Evolutionary conservation across 2,888 invertebrate species (phyloP).

Genomic region (Cataglyphis altisquamis): DNA sequence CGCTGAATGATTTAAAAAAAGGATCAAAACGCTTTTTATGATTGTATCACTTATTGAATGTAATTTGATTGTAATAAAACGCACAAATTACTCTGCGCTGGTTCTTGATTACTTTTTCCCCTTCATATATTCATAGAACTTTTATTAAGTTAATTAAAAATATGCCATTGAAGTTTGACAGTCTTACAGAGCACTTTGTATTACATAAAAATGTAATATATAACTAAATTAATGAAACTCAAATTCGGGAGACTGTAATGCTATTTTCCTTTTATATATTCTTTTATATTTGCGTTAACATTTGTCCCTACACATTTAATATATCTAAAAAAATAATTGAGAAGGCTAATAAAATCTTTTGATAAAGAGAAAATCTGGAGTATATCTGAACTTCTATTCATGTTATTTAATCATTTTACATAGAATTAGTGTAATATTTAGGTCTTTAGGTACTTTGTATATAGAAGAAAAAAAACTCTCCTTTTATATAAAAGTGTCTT

Average conservation of each 20-base stretch:
- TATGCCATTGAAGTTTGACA: conserved; percentile 11
- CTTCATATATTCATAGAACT: too few relatives aligned
- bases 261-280: not conserved
- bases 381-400: not conserved
- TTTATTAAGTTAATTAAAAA: not conserved
- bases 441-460: not conserved
- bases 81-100: too few relatives aligned
- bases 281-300: not conserved
- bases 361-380: not conserved
- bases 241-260: not conserved
- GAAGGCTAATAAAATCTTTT: conserved; percentile 8
- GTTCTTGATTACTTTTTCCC: too few relatives aligned
- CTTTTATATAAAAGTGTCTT: not conserved
- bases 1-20: too few relatives aligned
- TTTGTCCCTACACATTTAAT: not conserved
- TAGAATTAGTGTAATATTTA: conserved; percentile 20
- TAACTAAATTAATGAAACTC: not conserved
- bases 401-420: conserved; percentile 10
- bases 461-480: not conserved
- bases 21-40: too few relatives aligned
- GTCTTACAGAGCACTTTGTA: not conserved
- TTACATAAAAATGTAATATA: not conserved
- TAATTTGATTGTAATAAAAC: too few relatives aligned
- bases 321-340: not conserved
- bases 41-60: too few relatives aligned